Evolutionary conservation across 2,113 vertebrate genomes (phyloP), one percentile per base, ranked within the genome.

Genomic region (Actenoides lindsayi): DNA sequence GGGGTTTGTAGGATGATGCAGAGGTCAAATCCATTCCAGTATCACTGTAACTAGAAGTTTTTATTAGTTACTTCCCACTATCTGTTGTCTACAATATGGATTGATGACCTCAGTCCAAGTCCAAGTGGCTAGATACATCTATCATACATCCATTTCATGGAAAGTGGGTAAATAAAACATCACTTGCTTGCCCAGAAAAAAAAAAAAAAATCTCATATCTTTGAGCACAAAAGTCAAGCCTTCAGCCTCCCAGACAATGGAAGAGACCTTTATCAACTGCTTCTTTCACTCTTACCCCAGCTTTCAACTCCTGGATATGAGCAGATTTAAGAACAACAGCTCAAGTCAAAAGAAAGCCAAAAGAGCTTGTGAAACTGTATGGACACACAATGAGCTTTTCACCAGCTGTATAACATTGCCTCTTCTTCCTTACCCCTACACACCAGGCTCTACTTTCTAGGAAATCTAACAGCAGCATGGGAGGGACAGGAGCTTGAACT

Each of bases 381-480:
- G 53, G 33, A 51, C 27, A 57, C 21, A 39, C 37, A 63, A 11
- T 7, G 25, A 67, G 46, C 6, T 71, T 71, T 64, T 57, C 31
- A 76, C 67, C 8, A 9, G 27, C 17, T 2, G 0, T n/a, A 9
- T 53, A 54, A 56, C 0, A 1, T 31, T 63, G 23, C 7, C 16
- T n/a, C 41, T 91, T 79, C 62, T 70, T 15, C 44, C 48, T 91
- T 57, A 21, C 13, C 53, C 13, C 46, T 87, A 60, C 31, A 63
- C 17, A 60, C 14, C 50, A 86, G 1, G 6, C 10, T 88, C 18
- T 50, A 18, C 41, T 80, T 80, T 57, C 25, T 86, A 39, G 44
- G 33, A 78, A 64, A 85, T 68, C 71, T 41, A 79, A n/a, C 33
- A 80, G 28, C 17, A 33, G 13, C 0, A 0, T 63, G n/a, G 28